These are phyloP conservation scores for Lordiphosa mommai DNA, from an alignment of 1,140 invertebrate genomes.

Conservation along the genomic window DNA sequence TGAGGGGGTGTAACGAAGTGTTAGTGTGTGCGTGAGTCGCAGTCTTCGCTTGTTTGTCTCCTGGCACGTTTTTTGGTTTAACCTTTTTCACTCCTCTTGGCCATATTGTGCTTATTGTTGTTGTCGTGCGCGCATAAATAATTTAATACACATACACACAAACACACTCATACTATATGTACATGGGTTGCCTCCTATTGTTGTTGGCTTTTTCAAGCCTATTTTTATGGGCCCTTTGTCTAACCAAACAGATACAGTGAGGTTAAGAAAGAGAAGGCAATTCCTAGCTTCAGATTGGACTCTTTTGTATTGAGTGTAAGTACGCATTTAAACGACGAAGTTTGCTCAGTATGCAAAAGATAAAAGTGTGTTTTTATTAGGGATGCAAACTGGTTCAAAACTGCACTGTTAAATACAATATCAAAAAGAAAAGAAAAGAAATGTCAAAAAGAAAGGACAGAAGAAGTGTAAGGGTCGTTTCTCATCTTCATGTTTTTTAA, in stretches of 20 bases:
- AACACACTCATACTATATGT: slow-evolving; percentile 2
- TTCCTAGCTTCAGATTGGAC: background rate
- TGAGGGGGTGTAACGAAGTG: slow-evolving; percentile 28
- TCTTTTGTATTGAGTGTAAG: too few relatives aligned
- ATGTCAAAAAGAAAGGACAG: too few relatives aligned
- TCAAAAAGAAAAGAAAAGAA: too few relatives aligned
- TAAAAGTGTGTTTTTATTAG: too few relatives aligned
- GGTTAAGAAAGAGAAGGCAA: background rate
- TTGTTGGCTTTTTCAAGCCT: slow-evolving; percentile 20
- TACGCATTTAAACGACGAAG: too few relatives aligned
- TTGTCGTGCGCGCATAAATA: slow-evolving; percentile 60
- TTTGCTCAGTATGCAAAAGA: too few relatives aligned
- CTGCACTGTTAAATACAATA: too few relatives aligned
- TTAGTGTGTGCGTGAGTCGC: slow-evolving; percentile 19
- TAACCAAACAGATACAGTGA: background rate
- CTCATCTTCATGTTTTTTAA: too few relatives aligned
- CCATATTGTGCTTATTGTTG: slow-evolving; percentile 49
- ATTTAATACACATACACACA: slow-evolving; percentile 31
- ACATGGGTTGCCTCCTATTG: slow-evolving; percentile 10
- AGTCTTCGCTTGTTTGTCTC: slow-evolving; percentile 35
- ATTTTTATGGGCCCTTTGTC: slow-evolving; percentile 3
- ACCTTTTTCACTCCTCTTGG: slow-evolving; percentile 49
- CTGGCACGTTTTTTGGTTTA: slow-evolving; percentile 47
- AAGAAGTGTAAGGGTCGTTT: too few relatives aligned
- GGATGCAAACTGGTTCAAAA: too few relatives aligned